phyloP scores from a whole-genome alignment of 2,113 vertebrate species.

The Melanerpes aurifrons region DNA sequence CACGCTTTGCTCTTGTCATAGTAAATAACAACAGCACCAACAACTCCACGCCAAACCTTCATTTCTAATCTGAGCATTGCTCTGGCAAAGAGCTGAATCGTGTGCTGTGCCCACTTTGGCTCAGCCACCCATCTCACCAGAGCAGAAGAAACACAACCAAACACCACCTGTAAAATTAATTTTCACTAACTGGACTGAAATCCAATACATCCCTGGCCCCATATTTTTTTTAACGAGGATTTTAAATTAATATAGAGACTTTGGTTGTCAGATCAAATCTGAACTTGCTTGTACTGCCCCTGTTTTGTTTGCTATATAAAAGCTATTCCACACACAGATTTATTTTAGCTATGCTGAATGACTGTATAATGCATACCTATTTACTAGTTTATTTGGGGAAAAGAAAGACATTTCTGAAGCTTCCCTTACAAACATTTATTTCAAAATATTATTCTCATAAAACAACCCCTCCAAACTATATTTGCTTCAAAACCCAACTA shows the following conservation, averaged over 20 bases:
- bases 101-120: slow-evolving; percentile 34
- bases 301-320: slow-evolving; percentile 23
- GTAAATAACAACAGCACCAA: slow-evolving; percentile 75
- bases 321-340: neutral
- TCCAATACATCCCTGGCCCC: neutral
- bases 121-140: slow-evolving; percentile 57
- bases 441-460: neutral
- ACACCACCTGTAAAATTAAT: slow-evolving; percentile 63
- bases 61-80: slow-evolving; percentile 59
- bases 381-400: slow-evolving; percentile 28
- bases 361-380: neutral
- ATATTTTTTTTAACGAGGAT: neutral
- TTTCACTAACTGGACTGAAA: slow-evolving; percentile 43
- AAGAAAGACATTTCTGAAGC: neutral
- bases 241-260: neutral
- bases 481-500: slow-evolving; percentile 60
- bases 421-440: slow-evolving; percentile 19
- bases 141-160: slow-evolving; percentile 65
- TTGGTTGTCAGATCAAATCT: neutral
- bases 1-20: slow-evolving; percentile 34
- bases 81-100: slow-evolving; percentile 31
- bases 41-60: slow-evolving; percentile 64
- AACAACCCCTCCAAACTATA: slow-evolving; percentile 46
- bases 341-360: slow-evolving; percentile 6
- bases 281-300: neutral